Evolutionary conservation across 1,140 invertebrate species (phyloP).

Genomic region (Coptotermes formosanus): DNA sequence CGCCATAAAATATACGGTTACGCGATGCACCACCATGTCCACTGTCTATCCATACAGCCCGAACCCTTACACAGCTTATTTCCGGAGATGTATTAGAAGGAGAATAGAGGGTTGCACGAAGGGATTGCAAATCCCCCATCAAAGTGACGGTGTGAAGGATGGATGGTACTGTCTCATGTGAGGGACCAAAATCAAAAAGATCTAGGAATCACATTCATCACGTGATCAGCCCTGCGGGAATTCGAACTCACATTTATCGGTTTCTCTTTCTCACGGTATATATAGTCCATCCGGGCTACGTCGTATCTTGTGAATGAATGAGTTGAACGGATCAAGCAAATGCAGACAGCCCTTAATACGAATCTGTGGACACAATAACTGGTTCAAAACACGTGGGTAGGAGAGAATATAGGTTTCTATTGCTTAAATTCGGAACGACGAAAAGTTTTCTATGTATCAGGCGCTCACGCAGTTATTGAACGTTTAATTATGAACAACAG

Average conservation of each 20-base stretch:
- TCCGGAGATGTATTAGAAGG: neutral
- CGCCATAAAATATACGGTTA: neutral
- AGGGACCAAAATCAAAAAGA: neutral
- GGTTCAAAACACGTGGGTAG: too few species aligned
- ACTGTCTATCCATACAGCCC: too few species aligned
- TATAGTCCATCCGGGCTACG: neutral
- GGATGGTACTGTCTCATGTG: neutral
- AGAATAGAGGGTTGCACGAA: neutral
- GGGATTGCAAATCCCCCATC: neutral
- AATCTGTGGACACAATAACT: too few species aligned
- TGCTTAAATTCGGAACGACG: too few species aligned
- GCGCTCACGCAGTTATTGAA: too few species aligned
- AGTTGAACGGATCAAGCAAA: neutral
- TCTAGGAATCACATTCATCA: slow-evolving; percentile 11
- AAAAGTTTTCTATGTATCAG: too few species aligned
- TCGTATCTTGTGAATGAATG: neutral
- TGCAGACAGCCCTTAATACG: too few species aligned
- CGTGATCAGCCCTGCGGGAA: neutral
- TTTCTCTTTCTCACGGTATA: neutral
- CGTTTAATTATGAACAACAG: too few species aligned
- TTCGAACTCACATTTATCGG: neutral
- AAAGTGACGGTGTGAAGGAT: neutral
- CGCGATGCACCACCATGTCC: too few species aligned
- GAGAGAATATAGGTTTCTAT: too few species aligned
- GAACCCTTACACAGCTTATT: neutral